Conservation (phyloP, 2,113 vertebrate genomes). For the Polyodon spathula region DNA sequence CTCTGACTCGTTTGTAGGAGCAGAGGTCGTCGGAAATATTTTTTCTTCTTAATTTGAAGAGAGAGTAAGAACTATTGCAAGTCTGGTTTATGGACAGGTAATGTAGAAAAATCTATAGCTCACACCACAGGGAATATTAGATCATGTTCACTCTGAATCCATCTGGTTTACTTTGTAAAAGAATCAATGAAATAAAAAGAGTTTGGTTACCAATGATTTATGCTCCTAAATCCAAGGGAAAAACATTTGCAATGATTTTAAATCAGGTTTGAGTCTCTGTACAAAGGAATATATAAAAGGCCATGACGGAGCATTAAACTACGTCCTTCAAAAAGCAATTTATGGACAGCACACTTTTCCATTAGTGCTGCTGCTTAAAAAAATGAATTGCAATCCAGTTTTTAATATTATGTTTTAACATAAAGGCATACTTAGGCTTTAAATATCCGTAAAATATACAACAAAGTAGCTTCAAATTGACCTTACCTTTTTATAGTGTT, state of each 20-base stretch:
- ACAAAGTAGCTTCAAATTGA: no score
- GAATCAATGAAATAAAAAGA: slow-evolving; percentile 55
- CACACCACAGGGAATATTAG: slow-evolving; percentile 56
- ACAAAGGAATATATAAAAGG: slow-evolving; percentile 9
- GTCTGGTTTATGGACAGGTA: slow-evolving; percentile 56
- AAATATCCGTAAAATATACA: no score
- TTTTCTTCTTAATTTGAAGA: slow-evolving; percentile 60
- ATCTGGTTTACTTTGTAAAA: slow-evolving; percentile 51
- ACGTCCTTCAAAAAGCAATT: slow-evolving; percentile 9
- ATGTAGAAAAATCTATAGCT: slow-evolving; percentile 66
- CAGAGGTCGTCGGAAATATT: slow-evolving; percentile 70
- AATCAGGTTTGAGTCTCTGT: slow-evolving; percentile 8
- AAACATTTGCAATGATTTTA: slow-evolving; percentile 7
- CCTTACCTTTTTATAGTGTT: no score
- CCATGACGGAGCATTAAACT: slow-evolving; percentile 7
- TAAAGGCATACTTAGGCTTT: no score
- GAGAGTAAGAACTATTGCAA: slow-evolving; percentile 47
- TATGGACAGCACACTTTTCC: slow-evolving; percentile 7
- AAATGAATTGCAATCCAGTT: slow-evolving; percentile 4
- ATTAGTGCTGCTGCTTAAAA: slow-evolving; percentile 1
- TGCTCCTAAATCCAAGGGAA: neutral
- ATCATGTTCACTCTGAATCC: slow-evolving; percentile 55
- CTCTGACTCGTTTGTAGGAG: slow-evolving; percentile 42
- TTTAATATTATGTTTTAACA: no score
- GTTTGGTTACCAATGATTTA: slow-evolving; percentile 10